Conservation (phyloP, 2,888 invertebrate genomes). For the Morpho achilles region DNA sequence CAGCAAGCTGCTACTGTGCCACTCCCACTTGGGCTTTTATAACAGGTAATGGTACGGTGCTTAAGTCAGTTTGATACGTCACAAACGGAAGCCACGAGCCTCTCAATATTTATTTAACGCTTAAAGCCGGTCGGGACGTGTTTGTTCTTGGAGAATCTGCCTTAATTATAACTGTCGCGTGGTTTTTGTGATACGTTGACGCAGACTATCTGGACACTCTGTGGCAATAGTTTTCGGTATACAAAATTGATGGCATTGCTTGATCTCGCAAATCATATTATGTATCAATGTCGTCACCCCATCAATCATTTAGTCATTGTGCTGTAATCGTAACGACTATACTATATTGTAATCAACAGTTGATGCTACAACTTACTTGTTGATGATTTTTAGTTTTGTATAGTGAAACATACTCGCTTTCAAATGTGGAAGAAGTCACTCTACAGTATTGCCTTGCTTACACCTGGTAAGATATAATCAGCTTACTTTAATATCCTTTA, state of each 20-base stretch:
- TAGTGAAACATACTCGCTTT: constrained; percentile 78
- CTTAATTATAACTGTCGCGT: constrained; percentile 14
- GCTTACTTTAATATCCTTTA: constrained; percentile 77
- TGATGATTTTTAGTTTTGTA: constrained; percentile 76
- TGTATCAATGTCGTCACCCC: constrained; percentile 59
- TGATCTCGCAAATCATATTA: constrained; percentile 46
- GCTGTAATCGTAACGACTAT: constrained; percentile 65
- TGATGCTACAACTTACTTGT: constrained; percentile 72
- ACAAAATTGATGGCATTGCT: constrained; percentile 45
- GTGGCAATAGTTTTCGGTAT: constrained; percentile 19
- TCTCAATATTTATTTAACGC: constrained; percentile 26
- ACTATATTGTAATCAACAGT: constrained; percentile 62
- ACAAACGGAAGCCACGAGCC: constrained; percentile 39
- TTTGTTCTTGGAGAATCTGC: constrained; percentile 20
- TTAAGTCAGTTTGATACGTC: constrained; percentile 42
- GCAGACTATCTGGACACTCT: constrained; percentile 27
- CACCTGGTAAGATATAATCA: constrained; percentile 78
- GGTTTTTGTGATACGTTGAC: constrained; percentile 14
- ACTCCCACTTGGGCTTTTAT: constrained; percentile 35
- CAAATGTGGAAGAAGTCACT: constrained; percentile 79
- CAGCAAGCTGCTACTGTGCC: constrained; percentile 16
- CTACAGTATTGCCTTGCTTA: constrained; percentile 79
- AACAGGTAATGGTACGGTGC: constrained; percentile 49
- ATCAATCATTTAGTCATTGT: constrained; percentile 67
- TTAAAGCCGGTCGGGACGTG: constrained; percentile 28